Evolutionary conservation across 2,888 invertebrate species (phyloP), one percentile per base, ranked within the genome.

Genomic region (Tetranychus truncatus): DNA sequence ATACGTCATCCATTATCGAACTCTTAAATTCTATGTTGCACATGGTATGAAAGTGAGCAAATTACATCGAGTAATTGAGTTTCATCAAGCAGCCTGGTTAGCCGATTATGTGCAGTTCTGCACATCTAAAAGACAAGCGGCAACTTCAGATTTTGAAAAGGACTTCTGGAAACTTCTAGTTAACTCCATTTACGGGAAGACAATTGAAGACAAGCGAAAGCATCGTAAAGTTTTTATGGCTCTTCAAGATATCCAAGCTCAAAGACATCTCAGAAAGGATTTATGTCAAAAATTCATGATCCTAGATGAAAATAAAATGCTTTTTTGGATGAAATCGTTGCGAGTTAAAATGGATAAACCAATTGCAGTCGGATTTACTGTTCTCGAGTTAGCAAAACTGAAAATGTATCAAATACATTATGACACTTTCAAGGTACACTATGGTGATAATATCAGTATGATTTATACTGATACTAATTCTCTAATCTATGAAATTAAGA

Each of bases 141-240:
- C 78, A 78, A 80, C 77, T 75, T 81, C 78, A 77, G 80, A 79
- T 71, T 79, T 80, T 79, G 81, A 82, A 75, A 81, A 82, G 79
- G 80, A 80, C 77, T 81, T 84, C 74, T 83, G 82, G 73, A 81
- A 82, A 76, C 76, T 82, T 8, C 79, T 80, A 79, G 81, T 81
- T 77, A 81, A 82, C 76, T 73, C 79, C n/a, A 79, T 81, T 7
- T 83, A 81, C 78, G 81, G 81, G 8, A 81, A 82, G 77, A 80
- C 79, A 20, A 80, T 82, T 78, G 80, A 81, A 77, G 81, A 81
- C 77, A 76, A 80, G 34, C 75, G 81, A 76, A 80, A 80, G 20
- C 76, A 79, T 77, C 81, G 76, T 81, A 81, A 76, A 72, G 78
- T 24, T 79, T 81, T 9, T 82, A 81, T 78, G 81, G 81, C 8